Evolutionary conservation across 2,797 vertebrate genomes (phyloP).

Genomic region (Spea hammondii): DNA sequence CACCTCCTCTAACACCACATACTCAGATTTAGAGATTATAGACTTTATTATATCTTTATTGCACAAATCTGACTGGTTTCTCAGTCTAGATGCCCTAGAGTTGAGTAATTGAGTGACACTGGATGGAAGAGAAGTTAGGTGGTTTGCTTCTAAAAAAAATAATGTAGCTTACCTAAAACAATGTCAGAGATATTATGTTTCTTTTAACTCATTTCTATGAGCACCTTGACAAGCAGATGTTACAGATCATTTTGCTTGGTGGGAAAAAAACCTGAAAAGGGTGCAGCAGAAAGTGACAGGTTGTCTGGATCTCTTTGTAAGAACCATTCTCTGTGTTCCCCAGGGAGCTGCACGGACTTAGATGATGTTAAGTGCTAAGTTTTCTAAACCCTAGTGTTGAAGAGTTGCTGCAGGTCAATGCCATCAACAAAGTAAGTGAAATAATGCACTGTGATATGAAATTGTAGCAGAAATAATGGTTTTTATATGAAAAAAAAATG

Average conservation of each 20-base stretch:
- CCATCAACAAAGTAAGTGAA: not conserved
- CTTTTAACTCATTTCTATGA: constrained; percentile 52
- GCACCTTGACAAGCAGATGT: constrained; percentile 60
- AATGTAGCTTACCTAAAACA: constrained; percentile 58
- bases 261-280: constrained; percentile 37
- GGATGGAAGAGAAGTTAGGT: not conserved
- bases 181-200: constrained; percentile 54
- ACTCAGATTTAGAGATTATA: not conserved
- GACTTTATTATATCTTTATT: not conserved
- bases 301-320: constrained; percentile 51
- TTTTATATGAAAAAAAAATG: not conserved
- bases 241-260: constrained; percentile 56
- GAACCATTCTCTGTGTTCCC: constrained; percentile 63
- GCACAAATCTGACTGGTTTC: constrained; percentile 7
- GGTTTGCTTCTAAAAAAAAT: constrained; percentile 55
- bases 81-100: not conserved
- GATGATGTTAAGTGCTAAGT: constrained; percentile 57
- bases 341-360: constrained; percentile 48
- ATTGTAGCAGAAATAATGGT: not conserved
- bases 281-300: constrained; percentile 54
- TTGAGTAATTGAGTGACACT: constrained; percentile 4
- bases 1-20: not conserved
- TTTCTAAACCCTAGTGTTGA: constrained; percentile 41
- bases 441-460: not conserved
- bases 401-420: constrained; percentile 1